Conservation (phyloP, 1,140 invertebrate species). For the Yoshiicerus persimilis region DNA sequence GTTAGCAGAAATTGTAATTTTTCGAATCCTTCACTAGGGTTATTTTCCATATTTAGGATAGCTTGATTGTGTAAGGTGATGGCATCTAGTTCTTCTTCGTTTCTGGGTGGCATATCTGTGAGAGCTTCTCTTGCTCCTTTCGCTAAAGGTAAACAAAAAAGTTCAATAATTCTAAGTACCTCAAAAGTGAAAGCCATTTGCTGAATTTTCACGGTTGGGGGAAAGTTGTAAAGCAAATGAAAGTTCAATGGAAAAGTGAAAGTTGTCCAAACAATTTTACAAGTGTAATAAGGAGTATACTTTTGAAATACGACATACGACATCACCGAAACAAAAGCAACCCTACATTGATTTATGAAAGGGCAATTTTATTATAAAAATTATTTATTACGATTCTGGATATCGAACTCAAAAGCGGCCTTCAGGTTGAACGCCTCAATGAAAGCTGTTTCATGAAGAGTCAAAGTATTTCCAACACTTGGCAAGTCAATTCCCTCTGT, state of each 20-base stretch:
- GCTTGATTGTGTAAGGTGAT: conserved; percentile 98
- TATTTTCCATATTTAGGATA: conserved; percentile 87
- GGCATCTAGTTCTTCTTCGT: conserved; percentile 96
- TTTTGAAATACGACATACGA: too few species aligned
- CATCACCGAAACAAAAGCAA: too few species aligned
- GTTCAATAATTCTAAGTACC: neutral
- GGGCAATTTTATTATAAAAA: too few species aligned
- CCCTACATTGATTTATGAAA: too few species aligned
- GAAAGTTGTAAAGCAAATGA: too few species aligned
- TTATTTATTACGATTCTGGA: conserved; percentile 86
- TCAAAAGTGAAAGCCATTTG: neutral
- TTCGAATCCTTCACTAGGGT: conserved; percentile 91
- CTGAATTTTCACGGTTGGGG: too few species aligned
- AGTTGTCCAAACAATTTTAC: neutral
- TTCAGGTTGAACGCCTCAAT: conserved; percentile 99
- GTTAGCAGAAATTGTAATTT: conserved; percentile 96
- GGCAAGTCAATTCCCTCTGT: conserved; percentile 96
- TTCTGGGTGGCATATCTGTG: conserved; percentile 94
- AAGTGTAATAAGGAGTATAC: too few species aligned
- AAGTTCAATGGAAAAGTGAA: neutral
- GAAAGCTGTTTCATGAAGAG: conserved; percentile 92
- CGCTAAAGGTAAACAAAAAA: conserved; percentile 61
- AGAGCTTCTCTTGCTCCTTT: conserved; percentile 90
- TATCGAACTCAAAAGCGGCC: conserved; percentile 96
- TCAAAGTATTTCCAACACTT: conserved; percentile 95